phyloP scores from a whole-genome alignment of 2,888 invertebrate species.

The Arctia plantaginis region DNA sequence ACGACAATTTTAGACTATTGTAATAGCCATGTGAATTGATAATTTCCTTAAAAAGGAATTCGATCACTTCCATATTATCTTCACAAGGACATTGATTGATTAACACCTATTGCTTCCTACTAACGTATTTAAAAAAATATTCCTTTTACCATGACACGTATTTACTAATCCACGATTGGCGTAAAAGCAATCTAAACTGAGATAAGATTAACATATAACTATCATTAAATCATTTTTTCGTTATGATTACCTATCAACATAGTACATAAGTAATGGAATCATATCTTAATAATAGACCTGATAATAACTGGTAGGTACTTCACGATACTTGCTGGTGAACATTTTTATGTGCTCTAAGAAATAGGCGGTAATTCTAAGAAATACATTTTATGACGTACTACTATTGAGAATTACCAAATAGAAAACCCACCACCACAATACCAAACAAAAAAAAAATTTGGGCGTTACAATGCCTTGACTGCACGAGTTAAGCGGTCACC shows the following conservation, averaged over 20 bases:
- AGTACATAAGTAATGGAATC: conserved; percentile 56
- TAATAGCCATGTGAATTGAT: background rate
- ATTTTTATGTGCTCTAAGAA: background rate
- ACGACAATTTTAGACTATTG: background rate
- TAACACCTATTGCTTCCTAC: background rate
- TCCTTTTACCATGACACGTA: background rate
- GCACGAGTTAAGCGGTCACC: no score
- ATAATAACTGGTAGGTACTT: conserved; percentile 25
- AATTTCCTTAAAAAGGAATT: background rate
- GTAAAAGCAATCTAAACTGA: conserved; percentile 32
- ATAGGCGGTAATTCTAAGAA: no score
- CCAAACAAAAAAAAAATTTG: no score
- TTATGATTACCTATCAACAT: conserved; percentile 45
- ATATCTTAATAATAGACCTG: conserved; percentile 39
- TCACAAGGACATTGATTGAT: background rate
- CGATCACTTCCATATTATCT: background rate
- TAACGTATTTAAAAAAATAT: background rate
- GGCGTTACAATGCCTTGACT: no score
- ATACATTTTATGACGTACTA: no score
- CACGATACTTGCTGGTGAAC: background rate
- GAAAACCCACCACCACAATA: no score
- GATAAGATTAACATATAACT: conserved; percentile 55
- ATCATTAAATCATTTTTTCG: conserved; percentile 53
- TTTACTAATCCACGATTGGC: background rate
- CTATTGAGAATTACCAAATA: no score